Percentiles rank a stretch among this genome's conserved stretches.
Evolutionary conservation across 2,797 vertebrate genomes (phyloP).

Genomic region (Mormyrus hasselquistii): DNA sequence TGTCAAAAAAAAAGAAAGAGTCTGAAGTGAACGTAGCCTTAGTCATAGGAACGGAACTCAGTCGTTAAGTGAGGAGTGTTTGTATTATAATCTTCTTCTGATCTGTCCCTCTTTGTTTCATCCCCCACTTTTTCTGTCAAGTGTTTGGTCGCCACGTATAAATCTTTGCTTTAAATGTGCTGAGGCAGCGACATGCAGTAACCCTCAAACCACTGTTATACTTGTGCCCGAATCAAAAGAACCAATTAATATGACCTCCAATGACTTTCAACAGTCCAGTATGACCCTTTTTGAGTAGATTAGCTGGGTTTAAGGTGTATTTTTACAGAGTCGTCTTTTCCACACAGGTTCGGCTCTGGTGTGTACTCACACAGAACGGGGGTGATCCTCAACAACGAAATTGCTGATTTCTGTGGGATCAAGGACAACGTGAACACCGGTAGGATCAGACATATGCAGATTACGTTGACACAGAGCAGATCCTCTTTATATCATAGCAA

Average conservation of each 20-base stretch:
- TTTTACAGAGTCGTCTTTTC: not conserved
- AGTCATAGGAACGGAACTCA: not conserved
- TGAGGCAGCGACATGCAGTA: not conserved
- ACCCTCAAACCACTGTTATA: not conserved
- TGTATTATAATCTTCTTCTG: not conserved
- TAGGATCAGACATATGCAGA: not conserved
- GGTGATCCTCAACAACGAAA: not conserved
- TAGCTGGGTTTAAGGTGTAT: not conserved
- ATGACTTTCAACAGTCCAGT: not conserved
- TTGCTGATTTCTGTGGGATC: not conserved
- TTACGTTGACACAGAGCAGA: not conserved
- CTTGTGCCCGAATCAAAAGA: not conserved
- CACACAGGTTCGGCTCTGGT: not conserved
- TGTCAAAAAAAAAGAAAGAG: too few species aligned
- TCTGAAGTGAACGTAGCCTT: not conserved
- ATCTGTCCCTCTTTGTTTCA: not conserved
- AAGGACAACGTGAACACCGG: not conserved
- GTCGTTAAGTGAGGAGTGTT: not conserved
- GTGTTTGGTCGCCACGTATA: not conserved
- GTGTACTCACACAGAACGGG: not conserved
- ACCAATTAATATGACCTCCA: not conserved
- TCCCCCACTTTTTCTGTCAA: not conserved
- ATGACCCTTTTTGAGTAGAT: not conserved
- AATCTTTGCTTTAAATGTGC: not conserved
- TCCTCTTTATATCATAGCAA: not conserved